phyloP scores from a whole-genome alignment of 2,797 vertebrate genomes.

The Nyctibius grandis region DNA sequence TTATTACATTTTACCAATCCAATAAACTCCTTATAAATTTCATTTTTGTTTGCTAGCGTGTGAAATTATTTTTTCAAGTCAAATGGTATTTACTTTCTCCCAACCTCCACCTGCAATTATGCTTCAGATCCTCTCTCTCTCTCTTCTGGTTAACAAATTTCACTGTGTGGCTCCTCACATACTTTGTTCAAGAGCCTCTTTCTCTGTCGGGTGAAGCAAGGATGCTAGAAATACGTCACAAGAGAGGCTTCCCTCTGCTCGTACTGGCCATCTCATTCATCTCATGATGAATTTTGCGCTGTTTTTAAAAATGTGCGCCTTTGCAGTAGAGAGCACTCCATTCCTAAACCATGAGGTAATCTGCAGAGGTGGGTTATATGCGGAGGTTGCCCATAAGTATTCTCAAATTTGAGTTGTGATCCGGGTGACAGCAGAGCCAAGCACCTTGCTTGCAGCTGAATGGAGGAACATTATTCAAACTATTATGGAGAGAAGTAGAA shows the following conservation, averaged over 20 bases:
- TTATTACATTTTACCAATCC: slow-evolving; percentile 72
- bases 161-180: not conserved
- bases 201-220: not conserved
- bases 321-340: not conserved
- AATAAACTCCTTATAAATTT: slow-evolving; percentile 77
- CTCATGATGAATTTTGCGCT: not conserved
- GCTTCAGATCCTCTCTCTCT: slow-evolving; percentile 17
- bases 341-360: not conserved
- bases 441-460: not conserved
- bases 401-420: not conserved
- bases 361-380: not conserved
- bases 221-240: not conserved
- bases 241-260: not conserved
- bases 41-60: slow-evolving; percentile 54
- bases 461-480: not conserved
- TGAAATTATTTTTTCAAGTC: slow-evolving; percentile 65
- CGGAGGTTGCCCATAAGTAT: not conserved
- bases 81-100: slow-evolving; percentile 59
- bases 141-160: not conserved
- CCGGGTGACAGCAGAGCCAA: not conserved
- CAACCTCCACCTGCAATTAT: slow-evolving; percentile 30
- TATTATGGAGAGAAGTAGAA: not conserved
- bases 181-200: not conserved
- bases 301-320: not conserved
- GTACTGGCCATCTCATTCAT: not conserved